Conservation (phyloP, 2,797 vertebrate species). For the Platyrinchus mystaceus region DNA sequence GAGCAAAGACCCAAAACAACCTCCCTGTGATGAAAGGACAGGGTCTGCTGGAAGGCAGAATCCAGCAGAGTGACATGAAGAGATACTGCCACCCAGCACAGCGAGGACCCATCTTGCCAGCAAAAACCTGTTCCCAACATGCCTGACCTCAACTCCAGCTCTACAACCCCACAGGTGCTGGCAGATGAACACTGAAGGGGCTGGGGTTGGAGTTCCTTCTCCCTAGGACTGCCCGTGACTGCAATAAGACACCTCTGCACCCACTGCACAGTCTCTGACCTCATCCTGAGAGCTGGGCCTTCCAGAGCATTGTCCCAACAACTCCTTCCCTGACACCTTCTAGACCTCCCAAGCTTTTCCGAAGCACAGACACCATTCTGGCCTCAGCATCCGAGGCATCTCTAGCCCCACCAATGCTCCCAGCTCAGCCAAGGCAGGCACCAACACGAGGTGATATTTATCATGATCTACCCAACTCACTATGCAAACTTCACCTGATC, state of each 20-base stretch:
- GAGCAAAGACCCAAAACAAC: background rate
- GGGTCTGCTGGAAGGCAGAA: background rate
- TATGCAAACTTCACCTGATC: background rate
- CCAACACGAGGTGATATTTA: background rate
- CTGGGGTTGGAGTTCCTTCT: background rate
- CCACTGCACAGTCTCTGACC: rapidly evolving
- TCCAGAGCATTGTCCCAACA: rapidly evolving
- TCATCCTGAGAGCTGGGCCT: rapidly evolving
- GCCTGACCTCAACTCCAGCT: background rate
- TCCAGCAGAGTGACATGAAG: rapidly evolving
- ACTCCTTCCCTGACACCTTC: background rate
- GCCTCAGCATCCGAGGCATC: background rate
- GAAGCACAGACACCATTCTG: rapidly evolving
- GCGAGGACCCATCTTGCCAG: rapidly evolving
- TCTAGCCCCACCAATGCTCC: background rate
- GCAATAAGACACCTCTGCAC: background rate
- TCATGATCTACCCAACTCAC: background rate
- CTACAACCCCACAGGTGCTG: background rate
- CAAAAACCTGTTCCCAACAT: background rate
- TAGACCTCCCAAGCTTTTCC: background rate
- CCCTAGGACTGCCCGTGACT: background rate
- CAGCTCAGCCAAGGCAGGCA: background rate
- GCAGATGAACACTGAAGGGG: background rate
- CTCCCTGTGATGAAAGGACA: background rate
- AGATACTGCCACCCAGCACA: background rate